Evolutionary conservation across 2,113 vertebrate genomes (phyloP).

Genomic region (Bufo gargarizans): DNA sequence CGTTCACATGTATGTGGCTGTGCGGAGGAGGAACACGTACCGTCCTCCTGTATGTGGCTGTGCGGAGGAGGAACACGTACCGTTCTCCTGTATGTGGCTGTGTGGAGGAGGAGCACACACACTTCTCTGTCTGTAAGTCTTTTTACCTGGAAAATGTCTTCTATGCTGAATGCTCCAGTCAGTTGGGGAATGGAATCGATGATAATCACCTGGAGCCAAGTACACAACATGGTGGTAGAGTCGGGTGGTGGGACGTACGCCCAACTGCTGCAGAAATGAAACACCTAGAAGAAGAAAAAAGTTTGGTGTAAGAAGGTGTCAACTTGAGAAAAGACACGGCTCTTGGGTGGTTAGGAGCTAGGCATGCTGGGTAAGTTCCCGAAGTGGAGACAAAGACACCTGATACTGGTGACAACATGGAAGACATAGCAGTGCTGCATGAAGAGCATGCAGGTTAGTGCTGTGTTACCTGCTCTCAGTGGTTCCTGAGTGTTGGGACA

Average conservation of each 20-base stretch:
- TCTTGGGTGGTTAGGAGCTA: not conserved
- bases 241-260: not conserved
- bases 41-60: not conserved
- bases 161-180: conserved; percentile 51
- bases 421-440: not conserved
- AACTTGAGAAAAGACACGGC: not conserved
- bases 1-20: not conserved
- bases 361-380: no score
- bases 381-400: not conserved
- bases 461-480: no score
- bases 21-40: no score
- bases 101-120: not conserved
- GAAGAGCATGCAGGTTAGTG: not conserved
- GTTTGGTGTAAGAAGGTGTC: not conserved
- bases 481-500: no score
- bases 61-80: no score
- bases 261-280: conserved; percentile 33
- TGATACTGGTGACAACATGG: not conserved
- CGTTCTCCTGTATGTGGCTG: not conserved
- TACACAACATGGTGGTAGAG: conserved; percentile 50
- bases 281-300: conserved; percentile 5
- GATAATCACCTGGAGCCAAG: conserved; percentile 52
- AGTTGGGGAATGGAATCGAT: conserved; percentile 51
- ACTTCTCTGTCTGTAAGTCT: no score
- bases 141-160: conserved; percentile 50